A percentile compares a stretch with the other conserved stretches of the same genome.
These are phyloP conservation scores for Tubulanus polymorphus DNA, from an alignment of 2,888 invertebrate species.

Conservation along the genomic window DNA sequence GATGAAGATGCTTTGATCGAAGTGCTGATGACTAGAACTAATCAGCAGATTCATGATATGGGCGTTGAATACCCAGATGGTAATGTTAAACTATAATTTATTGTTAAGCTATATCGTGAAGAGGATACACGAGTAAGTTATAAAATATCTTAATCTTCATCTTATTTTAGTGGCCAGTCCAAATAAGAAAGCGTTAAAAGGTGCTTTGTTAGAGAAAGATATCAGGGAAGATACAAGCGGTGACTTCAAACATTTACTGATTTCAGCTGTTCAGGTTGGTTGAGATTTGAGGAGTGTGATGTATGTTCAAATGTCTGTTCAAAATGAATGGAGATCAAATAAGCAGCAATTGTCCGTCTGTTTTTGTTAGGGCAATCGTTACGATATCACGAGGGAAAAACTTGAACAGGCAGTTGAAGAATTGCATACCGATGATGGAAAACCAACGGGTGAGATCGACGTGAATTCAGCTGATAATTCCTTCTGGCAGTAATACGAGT, in stretches of 20 bases:
- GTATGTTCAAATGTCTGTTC: background rate
- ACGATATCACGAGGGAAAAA: slow-evolving; percentile 28
- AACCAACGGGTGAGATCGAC: too few species aligned
- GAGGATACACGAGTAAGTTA: background rate
- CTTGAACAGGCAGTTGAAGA: slow-evolving; percentile 40
- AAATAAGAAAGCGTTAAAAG: slow-evolving; percentile 18
- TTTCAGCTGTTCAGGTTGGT: slow-evolving; percentile 59
- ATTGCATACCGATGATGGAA: slow-evolving; percentile 24
- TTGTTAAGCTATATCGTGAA: background rate
- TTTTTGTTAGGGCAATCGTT: slow-evolving; percentile 32
- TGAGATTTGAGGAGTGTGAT: background rate
- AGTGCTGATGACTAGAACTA: slow-evolving; percentile 48
- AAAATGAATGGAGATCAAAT: background rate
- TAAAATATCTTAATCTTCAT: background rate
- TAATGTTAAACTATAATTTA: slow-evolving; percentile 11
- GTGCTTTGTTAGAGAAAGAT: slow-evolving; percentile 68
- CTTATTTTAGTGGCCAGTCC: slow-evolving; percentile 26
- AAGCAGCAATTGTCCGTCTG: background rate
- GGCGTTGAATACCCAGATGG: slow-evolving; percentile 23
- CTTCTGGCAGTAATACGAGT: too few species aligned
- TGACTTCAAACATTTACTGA: slow-evolving; percentile 82
- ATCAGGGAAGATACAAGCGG: slow-evolving; percentile 85
- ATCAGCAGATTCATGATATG: slow-evolving; percentile 42
- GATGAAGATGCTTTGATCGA: slow-evolving; percentile 49
- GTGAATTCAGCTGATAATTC: too few species aligned